Conservation (phyloP, 1,140 invertebrate species). For the Drosophila littoralis region DNA sequence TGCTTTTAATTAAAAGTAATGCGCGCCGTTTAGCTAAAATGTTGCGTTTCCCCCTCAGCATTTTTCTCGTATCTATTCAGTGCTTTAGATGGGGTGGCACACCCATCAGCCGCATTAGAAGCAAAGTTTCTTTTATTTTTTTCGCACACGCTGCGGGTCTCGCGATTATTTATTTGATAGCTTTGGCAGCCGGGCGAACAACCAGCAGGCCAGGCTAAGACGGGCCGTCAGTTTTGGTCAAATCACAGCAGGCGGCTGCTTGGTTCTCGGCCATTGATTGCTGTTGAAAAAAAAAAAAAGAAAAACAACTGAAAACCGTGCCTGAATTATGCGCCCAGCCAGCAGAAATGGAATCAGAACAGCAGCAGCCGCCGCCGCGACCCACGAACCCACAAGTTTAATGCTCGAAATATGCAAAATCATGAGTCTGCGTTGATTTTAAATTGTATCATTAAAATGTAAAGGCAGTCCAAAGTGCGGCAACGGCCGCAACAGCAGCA, state of each 20-base stretch:
- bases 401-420: conserved; percentile 80
- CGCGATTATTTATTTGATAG: conserved; percentile 80
- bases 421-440: conserved; percentile 83
- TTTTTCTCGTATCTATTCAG: conserved; percentile 20
- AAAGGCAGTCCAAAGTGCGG: conserved; percentile 37
- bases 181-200: conserved; percentile 63
- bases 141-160: conserved; percentile 62
- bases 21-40: conserved; percentile 73
- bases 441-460: conserved; percentile 82
- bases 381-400: conserved; percentile 58
- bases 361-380: conserved; percentile 23
- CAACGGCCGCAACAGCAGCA: conserved; percentile 32
- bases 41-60: conserved; percentile 34
- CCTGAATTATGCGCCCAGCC: conserved; percentile 71
- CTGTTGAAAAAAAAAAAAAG: conserved; percentile 39
- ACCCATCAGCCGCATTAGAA: conserved; percentile 66
- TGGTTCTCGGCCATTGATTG: conserved; percentile 65
- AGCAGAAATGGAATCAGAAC: conserved; percentile 42
- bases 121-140: conserved; percentile 61
- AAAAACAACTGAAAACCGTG: conserved; percentile 46
- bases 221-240: conserved; percentile 77
- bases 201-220: conserved; percentile 13
- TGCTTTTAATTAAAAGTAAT: conserved; percentile 83
- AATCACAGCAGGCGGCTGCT: conserved; percentile 74
- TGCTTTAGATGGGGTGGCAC: conserved; percentile 43